These are phyloP conservation scores for Protodeltote pygarga DNA, from an alignment of 2,888 invertebrate genomes.

Conservation along the genomic window DNA sequence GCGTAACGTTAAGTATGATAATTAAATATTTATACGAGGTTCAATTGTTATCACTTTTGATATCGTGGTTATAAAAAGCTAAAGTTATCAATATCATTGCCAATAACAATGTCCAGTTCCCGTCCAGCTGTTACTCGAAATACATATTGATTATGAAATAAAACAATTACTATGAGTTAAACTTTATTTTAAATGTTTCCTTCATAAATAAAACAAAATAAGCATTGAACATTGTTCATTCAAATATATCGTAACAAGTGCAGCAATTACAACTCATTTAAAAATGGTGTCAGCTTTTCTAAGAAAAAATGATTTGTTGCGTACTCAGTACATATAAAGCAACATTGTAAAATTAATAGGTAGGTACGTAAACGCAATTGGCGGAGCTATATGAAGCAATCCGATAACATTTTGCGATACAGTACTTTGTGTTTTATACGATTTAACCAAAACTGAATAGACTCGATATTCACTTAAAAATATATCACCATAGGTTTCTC, in stretches of 20 bases:
- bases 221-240: conserved; percentile 70
- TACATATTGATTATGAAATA: conserved; percentile 34
- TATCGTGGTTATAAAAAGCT: too few relatives aligned
- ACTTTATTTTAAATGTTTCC: conserved; percentile 66
- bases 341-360: conserved; percentile 9
- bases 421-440: conserved; percentile 9
- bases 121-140: too few relatives aligned
- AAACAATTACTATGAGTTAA: conserved; percentile 50
- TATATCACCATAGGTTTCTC: conserved; percentile 15
- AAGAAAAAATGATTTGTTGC: conserved; percentile 14
- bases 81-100: too few relatives aligned
- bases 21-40: too few relatives aligned
- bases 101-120: too few relatives aligned
- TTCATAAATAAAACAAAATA: conserved; percentile 79
- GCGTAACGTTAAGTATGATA: too few relatives aligned
- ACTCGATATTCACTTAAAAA: conserved; percentile 18
- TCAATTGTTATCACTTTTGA: too few relatives aligned
- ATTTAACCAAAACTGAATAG: conserved; percentile 5
- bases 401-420: conserved; percentile 13
- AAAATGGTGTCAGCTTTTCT: conserved; percentile 52
- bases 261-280: conserved; percentile 45
- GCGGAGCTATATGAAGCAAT: conserved; percentile 20
- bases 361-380: conserved; percentile 25
- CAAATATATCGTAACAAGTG: conserved; percentile 59
- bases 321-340: conserved; percentile 32